Evolutionary conservation across 2,888 invertebrate genomes (phyloP).

Genomic region (Drosophila neonasuta): DNA sequence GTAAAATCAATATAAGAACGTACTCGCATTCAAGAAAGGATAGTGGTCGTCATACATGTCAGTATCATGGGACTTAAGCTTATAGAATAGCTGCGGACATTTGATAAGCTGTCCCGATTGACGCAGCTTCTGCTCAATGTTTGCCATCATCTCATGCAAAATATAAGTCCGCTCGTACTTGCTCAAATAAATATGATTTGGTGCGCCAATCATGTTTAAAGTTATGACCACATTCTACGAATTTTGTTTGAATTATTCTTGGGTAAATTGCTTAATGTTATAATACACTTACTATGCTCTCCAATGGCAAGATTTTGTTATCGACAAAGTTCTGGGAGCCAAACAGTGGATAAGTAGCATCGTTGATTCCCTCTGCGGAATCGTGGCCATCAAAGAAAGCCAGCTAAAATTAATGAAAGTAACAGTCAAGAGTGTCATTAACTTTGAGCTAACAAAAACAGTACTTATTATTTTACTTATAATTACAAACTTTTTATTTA

Average conservation of each 20-base stretch:
- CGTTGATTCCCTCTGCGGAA: conserved; percentile 92
- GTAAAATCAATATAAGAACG: background rate
- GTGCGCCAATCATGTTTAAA: conserved; percentile 93
- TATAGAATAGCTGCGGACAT: conserved; percentile 86
- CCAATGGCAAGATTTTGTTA: conserved; percentile 83
- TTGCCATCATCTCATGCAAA: conserved; percentile 88
- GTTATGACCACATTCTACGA: conserved; percentile 89
- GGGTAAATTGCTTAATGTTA: conserved; percentile 83
- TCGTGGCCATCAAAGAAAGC: conserved; percentile 99
- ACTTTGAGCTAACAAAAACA: no score
- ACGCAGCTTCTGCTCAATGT: conserved; percentile 86
- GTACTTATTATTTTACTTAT: no score
- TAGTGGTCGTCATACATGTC: conserved; percentile 95
- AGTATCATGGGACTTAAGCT: conserved; percentile 84
- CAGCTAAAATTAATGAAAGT: conserved; percentile 84
- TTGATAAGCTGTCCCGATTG: conserved; percentile 83
- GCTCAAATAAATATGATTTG: conserved; percentile 91
- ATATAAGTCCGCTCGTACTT: conserved; percentile 89
- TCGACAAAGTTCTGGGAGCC: conserved; percentile 94
- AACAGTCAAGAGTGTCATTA: no score
- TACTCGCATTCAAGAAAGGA: conserved; percentile 85
- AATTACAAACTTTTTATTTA: no score
- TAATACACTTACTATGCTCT: conserved; percentile 85
- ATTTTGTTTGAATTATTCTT: conserved; percentile 80
- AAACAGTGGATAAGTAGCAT: conserved; percentile 92